Evolutionary conservation across 2,888 invertebrate genomes (phyloP), one percentile per base, ranked within the genome.

Genomic region (Idaea biselata): DNA sequence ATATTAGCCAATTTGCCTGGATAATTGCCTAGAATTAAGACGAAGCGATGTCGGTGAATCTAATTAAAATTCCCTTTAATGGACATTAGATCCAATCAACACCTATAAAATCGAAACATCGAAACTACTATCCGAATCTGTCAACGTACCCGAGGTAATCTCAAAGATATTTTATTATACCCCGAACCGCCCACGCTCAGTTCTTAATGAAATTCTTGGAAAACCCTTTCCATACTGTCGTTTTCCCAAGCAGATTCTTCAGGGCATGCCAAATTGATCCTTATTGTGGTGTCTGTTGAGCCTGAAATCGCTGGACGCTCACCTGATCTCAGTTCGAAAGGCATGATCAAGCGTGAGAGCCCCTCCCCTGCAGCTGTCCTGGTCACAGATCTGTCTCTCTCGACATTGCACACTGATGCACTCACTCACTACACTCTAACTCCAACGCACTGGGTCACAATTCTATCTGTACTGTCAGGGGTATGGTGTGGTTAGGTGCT

Each of bases 291-390:
- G 58, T 55, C 32, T n/a, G 59, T 66, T 66, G 63, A 62, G 74
- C 68, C 69, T 71, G 64, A 76, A 76, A 73, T 73, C 67, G 69
- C 72, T 80, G 76, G 82, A 84, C 79, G 77, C 87, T 87, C 80
- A 91, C 91, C 91, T 91, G 91, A 82, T 91, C 90, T 88, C 83
- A 82, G 77, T 77, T 91, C 91, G 87, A 87, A 91, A 79, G 91
- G 91, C 91, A 91, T 91, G 85, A 83, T 86, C 82, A 86, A 81
- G 83, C 83, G 87, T 86, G 83, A 82, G 85, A 81, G 80, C 77
- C 86, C 87, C 85, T 83, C 84, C 84, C 83, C 79, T 82, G 78
- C 82, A 80, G 77, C 72, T 73, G 73, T 67, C 77, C 74, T 80
- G 73, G 84, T 89, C 88, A 89, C 87, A 84, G 84, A 75, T 75